These are phyloP conservation scores for Probaryconus sp. DNA, from an alignment of 1,140 invertebrate genomes.

Conservation along the genomic window DNA sequence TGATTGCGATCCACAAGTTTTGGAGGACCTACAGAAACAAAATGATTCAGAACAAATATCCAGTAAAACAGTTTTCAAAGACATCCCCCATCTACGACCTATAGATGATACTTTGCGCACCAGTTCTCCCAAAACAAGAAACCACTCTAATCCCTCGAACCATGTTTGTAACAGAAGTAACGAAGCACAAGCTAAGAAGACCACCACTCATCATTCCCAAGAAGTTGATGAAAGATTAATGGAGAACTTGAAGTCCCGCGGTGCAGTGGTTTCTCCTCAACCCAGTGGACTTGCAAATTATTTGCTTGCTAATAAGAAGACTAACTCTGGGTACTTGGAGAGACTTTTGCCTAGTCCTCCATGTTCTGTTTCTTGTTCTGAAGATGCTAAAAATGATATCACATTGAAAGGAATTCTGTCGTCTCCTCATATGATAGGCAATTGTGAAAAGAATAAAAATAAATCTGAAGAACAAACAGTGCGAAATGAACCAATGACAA, in stretches of 20 bases:
- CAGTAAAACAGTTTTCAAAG: constrained; percentile 38
- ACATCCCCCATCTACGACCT: constrained; percentile 52
- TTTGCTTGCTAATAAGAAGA: constrained; percentile 58
- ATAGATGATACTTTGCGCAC: constrained; percentile 35
- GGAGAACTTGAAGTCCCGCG: constrained; percentile 76
- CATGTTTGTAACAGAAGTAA: constrained; percentile 62
- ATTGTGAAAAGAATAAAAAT: constrained; percentile 59
- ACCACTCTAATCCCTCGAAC: constrained; percentile 2
- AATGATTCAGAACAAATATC: constrained; percentile 24
- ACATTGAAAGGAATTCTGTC: constrained; percentile 69
- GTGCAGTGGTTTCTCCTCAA: constrained; percentile 82
- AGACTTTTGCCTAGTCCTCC: constrained; percentile 73
- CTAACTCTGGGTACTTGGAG: constrained; percentile 68
- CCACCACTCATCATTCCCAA: constrained; percentile 57
- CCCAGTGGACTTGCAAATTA: constrained; percentile 81
- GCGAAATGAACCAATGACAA: constrained; percentile 1
- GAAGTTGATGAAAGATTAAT: constrained; percentile 64
- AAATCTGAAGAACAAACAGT: constrained; percentile 9
- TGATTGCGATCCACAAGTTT: constrained; percentile 62
- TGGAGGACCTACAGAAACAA: constrained; percentile 60
- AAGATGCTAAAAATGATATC: constrained; percentile 72
- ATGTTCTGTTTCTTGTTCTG: constrained; percentile 75
- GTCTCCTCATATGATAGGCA: constrained; percentile 49
- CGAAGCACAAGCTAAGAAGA: constrained; percentile 68
- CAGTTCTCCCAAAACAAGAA: constrained; percentile 30